Conservation (phyloP, 2,888 invertebrate species). For the Drosophila pegasa region DNA sequence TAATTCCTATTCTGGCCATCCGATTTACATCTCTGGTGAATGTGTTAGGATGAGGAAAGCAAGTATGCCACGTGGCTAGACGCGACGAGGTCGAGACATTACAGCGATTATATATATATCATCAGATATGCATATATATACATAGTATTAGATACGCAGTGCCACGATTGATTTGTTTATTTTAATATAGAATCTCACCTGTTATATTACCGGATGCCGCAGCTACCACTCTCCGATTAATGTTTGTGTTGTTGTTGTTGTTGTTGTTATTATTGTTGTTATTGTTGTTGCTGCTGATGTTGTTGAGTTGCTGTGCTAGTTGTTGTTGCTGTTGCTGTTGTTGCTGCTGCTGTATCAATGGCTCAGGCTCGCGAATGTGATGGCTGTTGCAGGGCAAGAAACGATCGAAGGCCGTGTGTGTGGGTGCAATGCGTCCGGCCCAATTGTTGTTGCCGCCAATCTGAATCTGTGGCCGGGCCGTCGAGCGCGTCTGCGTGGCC, state of each 20-base stretch:
- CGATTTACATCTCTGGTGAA: slow-evolving; percentile 55
- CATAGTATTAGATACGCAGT: too few relatives aligned
- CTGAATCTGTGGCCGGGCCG: slow-evolving; percentile 89
- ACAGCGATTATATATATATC: not conserved
- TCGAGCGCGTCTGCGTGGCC: slow-evolving; percentile 89
- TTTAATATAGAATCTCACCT: slow-evolving; percentile 30
- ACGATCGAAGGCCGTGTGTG: slow-evolving; percentile 84
- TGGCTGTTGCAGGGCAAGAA: slow-evolving; percentile 91
- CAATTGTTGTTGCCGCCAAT: slow-evolving; percentile 87
- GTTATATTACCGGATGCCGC: not conserved
- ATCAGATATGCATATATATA: not conserved
- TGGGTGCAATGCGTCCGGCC: slow-evolving; percentile 83
- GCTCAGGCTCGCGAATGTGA: slow-evolving; percentile 86
- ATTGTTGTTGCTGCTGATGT: slow-evolving; percentile 10
- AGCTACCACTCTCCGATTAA: slow-evolving; percentile 17
- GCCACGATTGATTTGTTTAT: not conserved
- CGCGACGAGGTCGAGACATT: slow-evolving; percentile 12
- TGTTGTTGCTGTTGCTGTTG: slow-evolving; percentile 50
- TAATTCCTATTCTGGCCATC: not conserved
- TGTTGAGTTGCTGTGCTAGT: too few relatives aligned
- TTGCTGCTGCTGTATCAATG: slow-evolving; percentile 42
- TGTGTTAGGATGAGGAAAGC: slow-evolving; percentile 39
- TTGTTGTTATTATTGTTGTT: slow-evolving; percentile 47
- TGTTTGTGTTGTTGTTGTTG: slow-evolving; percentile 35
- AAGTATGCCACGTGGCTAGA: slow-evolving; percentile 23